Conservation (phyloP, 2,113 vertebrate species). For the Caretta caretta region DNA sequence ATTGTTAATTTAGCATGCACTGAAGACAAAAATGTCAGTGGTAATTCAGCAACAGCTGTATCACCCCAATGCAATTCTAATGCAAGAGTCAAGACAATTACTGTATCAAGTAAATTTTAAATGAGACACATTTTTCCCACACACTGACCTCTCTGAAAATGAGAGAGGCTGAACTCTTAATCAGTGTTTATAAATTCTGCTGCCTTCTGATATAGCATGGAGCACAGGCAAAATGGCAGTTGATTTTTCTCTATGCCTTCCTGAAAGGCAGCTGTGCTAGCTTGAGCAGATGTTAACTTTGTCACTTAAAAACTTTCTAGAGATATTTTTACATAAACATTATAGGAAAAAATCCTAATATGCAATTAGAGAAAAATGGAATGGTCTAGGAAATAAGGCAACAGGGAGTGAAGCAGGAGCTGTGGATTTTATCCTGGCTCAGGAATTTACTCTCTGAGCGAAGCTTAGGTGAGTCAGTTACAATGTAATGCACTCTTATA, state of each 20-base stretch:
- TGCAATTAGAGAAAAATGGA: background rate
- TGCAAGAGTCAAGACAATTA: background rate
- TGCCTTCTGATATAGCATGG: background rate
- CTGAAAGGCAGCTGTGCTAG: rapidly evolving
- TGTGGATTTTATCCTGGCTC: background rate
- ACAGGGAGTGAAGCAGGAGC: background rate
- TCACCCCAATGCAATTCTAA: background rate
- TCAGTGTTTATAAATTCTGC: background rate
- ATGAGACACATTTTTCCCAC: background rate
- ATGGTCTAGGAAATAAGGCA: background rate
- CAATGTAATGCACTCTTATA: background rate
- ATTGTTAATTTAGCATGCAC: background rate
- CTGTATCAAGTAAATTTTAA: background rate
- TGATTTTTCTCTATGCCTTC: background rate
- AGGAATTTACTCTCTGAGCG: background rate
- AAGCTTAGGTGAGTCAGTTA: background rate
- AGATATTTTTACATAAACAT: background rate
- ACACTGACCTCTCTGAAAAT: background rate
- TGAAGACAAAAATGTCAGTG: background rate
- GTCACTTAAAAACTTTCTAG: background rate
- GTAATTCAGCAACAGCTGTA: background rate
- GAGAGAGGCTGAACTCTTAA: background rate
- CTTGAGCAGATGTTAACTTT: background rate
- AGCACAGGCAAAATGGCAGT: background rate
- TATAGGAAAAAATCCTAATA: background rate